phyloP scores from a whole-genome alignment of 2,888 invertebrate species.

The Muscina levida region DNA sequence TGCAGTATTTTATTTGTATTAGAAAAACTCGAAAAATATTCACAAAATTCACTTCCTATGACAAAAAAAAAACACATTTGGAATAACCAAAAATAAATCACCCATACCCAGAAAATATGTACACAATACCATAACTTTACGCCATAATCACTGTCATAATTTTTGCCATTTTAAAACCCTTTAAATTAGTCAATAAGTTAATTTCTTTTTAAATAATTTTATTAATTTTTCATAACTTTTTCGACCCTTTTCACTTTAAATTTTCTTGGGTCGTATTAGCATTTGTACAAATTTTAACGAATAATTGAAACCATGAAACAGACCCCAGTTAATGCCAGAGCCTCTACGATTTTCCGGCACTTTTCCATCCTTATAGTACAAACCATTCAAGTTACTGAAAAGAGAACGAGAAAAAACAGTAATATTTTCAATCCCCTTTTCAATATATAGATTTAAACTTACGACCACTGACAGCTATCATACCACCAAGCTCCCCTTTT shows the following conservation, averaged over 20 bases:
- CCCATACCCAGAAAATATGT: no score
- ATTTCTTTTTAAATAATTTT: no score
- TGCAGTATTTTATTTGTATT: no score
- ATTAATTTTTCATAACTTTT: not conserved
- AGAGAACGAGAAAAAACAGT: no score
- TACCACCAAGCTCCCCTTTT: constrained; percentile 43
- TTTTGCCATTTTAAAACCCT: no score
- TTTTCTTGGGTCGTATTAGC: constrained; percentile 23
- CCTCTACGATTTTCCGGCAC: not conserved
- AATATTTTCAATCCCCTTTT: not conserved
- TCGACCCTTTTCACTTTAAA: not conserved
- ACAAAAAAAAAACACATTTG: no score
- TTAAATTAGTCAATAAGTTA: no score
- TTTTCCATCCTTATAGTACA: not conserved
- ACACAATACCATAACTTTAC: no score
- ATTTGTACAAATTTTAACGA: constrained; percentile 39
- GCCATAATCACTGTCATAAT: no score
- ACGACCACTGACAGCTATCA: constrained; percentile 12
- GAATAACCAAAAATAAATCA: no score
- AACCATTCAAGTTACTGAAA: not conserved
- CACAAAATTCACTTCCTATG: no score
- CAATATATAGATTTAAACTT: not conserved
- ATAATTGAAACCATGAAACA: constrained; percentile 14
- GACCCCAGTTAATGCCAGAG: constrained; percentile 4
- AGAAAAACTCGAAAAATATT: no score